Conservation (phyloP, 1,140 invertebrate genomes). For the Zaprionus vittiger region DNA sequence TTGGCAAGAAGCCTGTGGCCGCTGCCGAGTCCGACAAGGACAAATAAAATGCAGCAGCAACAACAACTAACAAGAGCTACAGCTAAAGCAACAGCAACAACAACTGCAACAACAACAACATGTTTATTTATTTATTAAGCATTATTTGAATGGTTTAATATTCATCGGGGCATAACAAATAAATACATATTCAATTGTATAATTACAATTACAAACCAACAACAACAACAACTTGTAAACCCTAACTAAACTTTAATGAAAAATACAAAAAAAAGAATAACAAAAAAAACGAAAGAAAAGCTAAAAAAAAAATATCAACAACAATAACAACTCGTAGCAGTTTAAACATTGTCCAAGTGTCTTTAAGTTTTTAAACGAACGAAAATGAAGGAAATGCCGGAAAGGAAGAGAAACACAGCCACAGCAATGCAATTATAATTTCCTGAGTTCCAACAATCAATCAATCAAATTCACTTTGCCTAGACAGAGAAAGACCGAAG, state of each 20-base stretch:
- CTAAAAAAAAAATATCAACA: conserved; percentile 30
- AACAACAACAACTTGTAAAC: conserved; percentile 36
- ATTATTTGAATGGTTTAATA: conserved; percentile 81
- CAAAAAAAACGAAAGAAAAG: conserved; percentile 3
- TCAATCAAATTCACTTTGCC: conserved; percentile 25
- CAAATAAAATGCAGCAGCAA: conserved; percentile 87
- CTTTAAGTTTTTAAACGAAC: conserved; percentile 79
- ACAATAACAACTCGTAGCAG: conserved; percentile 54
- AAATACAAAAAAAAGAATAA: conserved; percentile 13
- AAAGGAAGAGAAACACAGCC: conserved; percentile 40
- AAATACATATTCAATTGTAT: conserved; percentile 72
- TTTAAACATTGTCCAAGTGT: conserved; percentile 75
- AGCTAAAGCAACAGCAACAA: conserved; percentile 49
- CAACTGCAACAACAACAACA: conserved; percentile 61
- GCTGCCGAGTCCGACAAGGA: conserved; percentile 90
- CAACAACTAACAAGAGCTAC: conserved; percentile 52
- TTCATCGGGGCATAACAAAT: conserved; percentile 80
- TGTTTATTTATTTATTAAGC: conserved; percentile 82
- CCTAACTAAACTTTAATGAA: conserved; percentile 20
- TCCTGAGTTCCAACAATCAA: conserved; percentile 38
- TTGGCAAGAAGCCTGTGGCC: conserved; percentile 88
- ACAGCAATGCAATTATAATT: conserved; percentile 50
- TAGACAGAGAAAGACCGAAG: conserved; percentile 14
- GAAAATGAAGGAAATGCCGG: conserved; percentile 47
- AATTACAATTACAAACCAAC: conserved; percentile 56